phyloP scores from a whole-genome alignment of 2,113 vertebrate species.

The Oenanthe melanoleuca region DNA sequence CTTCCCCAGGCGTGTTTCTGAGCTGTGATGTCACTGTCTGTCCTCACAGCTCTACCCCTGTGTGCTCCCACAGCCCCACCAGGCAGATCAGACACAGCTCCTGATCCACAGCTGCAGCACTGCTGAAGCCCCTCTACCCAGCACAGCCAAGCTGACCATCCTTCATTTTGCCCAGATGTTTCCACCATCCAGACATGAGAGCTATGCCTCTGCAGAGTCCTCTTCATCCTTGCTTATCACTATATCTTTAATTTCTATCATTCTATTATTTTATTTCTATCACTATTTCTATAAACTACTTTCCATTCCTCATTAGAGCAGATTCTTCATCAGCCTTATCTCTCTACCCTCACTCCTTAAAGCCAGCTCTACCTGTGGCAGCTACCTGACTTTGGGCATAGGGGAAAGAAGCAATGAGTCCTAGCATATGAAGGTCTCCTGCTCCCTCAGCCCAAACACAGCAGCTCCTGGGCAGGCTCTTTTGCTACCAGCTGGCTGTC shows the following conservation, averaged over 20 bases:
- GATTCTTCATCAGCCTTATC: not conserved
- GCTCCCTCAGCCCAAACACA: not conserved
- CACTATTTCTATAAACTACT: not conserved
- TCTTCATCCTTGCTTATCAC: not conserved
- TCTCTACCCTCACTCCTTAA: not conserved
- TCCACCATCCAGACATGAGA: accelerated
- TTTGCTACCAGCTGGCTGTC: not conserved
- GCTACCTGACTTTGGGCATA: not conserved
- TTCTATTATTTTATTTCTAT: not conserved
- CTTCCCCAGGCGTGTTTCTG: not conserved
- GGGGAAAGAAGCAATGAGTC: not conserved
- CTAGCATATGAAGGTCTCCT: not conserved
- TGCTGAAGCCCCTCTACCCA: not conserved
- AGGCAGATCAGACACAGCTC: not conserved
- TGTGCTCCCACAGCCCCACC: accelerated
- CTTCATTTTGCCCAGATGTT: not conserved
- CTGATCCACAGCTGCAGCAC: not conserved
- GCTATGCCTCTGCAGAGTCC: not conserved
- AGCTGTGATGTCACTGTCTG: not conserved
- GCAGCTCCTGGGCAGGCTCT: not conserved
- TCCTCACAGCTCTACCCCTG: accelerated
- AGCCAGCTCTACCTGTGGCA: not conserved
- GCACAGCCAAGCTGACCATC: not conserved
- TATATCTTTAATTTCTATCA: not conserved
- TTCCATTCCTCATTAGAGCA: not conserved